phyloP scores from a whole-genome alignment of 1,140 invertebrate genomes.

The Philotrypesis tridentata region DNA sequence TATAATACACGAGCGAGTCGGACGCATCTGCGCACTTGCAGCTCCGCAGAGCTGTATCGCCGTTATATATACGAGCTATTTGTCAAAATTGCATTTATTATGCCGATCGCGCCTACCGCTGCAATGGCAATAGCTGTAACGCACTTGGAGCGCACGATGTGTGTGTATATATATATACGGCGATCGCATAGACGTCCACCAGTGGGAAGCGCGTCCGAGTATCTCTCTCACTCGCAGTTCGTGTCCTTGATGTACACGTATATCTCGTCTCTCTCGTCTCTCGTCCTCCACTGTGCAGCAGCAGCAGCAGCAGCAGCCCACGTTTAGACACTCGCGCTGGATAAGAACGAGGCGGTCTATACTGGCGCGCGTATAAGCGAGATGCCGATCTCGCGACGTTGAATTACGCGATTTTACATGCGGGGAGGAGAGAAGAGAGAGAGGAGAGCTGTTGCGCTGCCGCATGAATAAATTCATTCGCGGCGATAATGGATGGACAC shows the following conservation, averaged over 20 bases:
- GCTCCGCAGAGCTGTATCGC: background rate
- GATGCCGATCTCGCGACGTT: background rate
- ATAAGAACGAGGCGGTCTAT: background rate
- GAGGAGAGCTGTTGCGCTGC: background rate
- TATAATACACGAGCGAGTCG: background rate
- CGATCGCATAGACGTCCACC: background rate
- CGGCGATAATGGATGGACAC: constrained; percentile 15
- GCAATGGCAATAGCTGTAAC: too few species aligned
- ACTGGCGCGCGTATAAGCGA: background rate
- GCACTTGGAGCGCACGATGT: too few species aligned
- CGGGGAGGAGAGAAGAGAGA: background rate
- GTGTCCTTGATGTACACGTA: constrained; percentile 37
- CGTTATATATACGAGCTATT: background rate
- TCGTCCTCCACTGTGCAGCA: background rate
- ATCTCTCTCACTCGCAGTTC: constrained; percentile 11
- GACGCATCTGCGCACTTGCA: background rate
- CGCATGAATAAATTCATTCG: constrained; percentile 35
- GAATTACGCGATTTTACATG: constrained; percentile 37
- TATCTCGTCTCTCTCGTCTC: background rate
- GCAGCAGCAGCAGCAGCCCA: background rate
- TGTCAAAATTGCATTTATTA: constrained; percentile 25
- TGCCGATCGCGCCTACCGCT: constrained; percentile 9
- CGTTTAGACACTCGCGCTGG: background rate
- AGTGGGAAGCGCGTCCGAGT: background rate
- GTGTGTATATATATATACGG: too few species aligned